Conservation (phyloP, 2,888 invertebrate genomes). For the Deladenus siricidicola region DNA sequence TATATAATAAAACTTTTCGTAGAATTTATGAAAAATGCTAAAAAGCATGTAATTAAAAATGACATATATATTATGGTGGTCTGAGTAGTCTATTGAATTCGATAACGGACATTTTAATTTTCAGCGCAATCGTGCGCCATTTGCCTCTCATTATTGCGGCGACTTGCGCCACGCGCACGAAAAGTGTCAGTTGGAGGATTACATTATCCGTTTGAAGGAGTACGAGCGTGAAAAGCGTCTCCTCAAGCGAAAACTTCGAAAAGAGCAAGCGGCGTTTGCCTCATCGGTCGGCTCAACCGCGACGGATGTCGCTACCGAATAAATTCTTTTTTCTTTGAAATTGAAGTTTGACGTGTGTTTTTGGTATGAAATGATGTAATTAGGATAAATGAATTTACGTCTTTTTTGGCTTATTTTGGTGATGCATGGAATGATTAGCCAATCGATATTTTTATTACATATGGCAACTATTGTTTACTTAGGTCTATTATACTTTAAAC, state of each 20-base stretch:
- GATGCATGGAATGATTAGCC: no score
- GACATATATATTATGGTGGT: no score
- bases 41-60: no score
- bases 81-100: background rate
- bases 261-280: constrained; percentile 29
- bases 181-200: constrained; percentile 33
- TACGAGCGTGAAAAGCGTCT: constrained; percentile 52
- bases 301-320: background rate
- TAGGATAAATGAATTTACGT: background rate
- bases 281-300: background rate
- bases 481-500: no score
- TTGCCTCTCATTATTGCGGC: constrained; percentile 46
- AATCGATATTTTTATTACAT: no score
- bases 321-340: background rate
- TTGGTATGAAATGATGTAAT: background rate
- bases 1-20: background rate
- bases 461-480: no score
- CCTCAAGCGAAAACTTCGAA: constrained; percentile 43
- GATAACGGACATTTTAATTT: constrained; percentile 6
- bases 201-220: constrained; percentile 50
- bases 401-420: background rate
- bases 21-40: background rate
- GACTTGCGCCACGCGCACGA: constrained; percentile 27
- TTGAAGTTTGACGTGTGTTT: background rate
- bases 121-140: constrained; percentile 42